phyloP scores from a whole-genome alignment of 2,888 invertebrate genomes.

The Tipula confusa region DNA sequence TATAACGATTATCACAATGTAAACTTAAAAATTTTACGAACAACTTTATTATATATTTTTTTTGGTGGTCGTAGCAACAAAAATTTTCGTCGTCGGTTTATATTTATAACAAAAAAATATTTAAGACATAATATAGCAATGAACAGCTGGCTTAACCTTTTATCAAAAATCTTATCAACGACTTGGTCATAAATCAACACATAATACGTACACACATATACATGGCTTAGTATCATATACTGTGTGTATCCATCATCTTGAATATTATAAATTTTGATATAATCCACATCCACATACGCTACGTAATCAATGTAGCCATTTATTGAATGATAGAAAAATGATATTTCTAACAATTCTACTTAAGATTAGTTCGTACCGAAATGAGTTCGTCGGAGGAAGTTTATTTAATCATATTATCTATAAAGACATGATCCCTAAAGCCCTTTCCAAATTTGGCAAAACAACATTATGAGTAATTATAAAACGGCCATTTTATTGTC shows the following conservation, averaged over 20 bases:
- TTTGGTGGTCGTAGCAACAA: background rate
- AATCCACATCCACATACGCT: background rate
- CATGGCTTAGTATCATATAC: background rate
- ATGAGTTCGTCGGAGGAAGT: no score
- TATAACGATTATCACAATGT: background rate
- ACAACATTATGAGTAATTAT: no score
- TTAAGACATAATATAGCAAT: background rate
- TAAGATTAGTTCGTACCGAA: no score
- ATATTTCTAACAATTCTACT: no score
- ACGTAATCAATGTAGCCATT: background rate
- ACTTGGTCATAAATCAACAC: background rate
- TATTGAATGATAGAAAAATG: background rate
- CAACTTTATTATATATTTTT: background rate
- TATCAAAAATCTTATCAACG: background rate
- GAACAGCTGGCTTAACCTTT: constrained; percentile 1
- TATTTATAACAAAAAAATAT: background rate
- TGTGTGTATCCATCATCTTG: background rate
- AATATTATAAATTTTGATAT: background rate
- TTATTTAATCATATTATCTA: no score
- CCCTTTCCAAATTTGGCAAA: no score
- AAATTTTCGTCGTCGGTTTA: background rate
- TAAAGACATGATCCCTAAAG: no score
- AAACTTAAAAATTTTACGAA: background rate
- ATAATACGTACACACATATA: background rate
- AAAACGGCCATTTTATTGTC: no score